Conservation (phyloP, 2,113 vertebrate genomes). For the Festucalex cinctus region DNA sequence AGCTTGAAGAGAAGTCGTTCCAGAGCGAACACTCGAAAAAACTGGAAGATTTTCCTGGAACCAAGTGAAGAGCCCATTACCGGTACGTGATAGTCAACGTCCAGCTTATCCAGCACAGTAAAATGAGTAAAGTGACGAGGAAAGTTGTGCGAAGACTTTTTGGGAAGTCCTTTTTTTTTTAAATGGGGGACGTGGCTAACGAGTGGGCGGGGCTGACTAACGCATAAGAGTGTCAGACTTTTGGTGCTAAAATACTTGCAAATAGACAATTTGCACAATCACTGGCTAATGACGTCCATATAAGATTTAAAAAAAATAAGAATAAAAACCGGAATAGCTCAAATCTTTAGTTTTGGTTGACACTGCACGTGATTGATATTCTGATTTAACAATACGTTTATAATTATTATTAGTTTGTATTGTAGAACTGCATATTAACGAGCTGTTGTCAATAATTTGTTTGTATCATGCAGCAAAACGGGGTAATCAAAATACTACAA, state of each 20-base stretch:
- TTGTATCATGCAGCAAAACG: too few species aligned
- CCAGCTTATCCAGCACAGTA: slow-evolving; percentile 31
- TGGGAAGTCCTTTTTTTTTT: slow-evolving; percentile 21
- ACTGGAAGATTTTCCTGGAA: slow-evolving; percentile 75
- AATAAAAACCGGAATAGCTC: neutral
- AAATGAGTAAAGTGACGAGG: slow-evolving; percentile 32
- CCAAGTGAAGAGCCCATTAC: slow-evolving; percentile 76
- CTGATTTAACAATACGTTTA: too few species aligned
- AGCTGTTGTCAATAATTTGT: too few species aligned
- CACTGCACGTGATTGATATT: neutral
- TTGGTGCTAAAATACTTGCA: too few species aligned
- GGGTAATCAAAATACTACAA: too few species aligned
- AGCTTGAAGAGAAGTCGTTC: slow-evolving; percentile 75
- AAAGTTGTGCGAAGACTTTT: slow-evolving; percentile 34
- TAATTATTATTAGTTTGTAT: too few species aligned
- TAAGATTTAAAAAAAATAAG: neutral
- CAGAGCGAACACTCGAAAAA: slow-evolving; percentile 74
- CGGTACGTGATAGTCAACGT: slow-evolving; percentile 65
- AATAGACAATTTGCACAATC: neutral
- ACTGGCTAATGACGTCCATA: neutral
- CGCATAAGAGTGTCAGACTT: neutral
- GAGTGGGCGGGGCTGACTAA: neutral
- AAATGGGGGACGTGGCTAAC: neutral
- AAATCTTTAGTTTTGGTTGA: neutral
- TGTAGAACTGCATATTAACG: too few species aligned